A percentile compares a stretch with the other conserved stretches of the same genome.
Conservation (phyloP, 2,113 vertebrate genomes). For the Brachypodius melanocephalos region DNA sequence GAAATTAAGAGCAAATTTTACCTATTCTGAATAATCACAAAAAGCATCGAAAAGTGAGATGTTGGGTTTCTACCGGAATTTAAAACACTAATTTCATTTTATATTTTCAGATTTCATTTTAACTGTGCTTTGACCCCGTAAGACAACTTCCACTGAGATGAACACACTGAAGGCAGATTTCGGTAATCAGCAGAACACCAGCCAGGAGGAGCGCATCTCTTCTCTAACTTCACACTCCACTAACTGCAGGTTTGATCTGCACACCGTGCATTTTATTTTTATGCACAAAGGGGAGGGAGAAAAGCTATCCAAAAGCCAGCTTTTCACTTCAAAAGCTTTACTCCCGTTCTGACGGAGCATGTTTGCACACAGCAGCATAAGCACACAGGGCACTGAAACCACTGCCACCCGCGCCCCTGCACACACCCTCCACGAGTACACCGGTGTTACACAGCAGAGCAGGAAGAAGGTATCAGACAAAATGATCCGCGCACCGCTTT, state of each 20-base stretch:
- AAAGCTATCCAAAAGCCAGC: not conserved
- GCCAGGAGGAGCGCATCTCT: accelerated
- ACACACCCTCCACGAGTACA: not conserved
- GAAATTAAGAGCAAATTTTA: not conserved
- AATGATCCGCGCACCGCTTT: accelerated
- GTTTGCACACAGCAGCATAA: accelerated
- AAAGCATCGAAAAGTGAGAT: not conserved
- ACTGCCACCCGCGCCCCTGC: accelerated
- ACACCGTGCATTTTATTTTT: not conserved
- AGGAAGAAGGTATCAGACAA: accelerated
- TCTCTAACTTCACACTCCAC: not conserved
- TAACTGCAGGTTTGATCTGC: not conserved
- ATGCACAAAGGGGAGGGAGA: accelerated
- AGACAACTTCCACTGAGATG: not conserved
- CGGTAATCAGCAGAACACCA: not conserved
- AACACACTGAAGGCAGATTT: not conserved
- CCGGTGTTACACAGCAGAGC: not conserved
- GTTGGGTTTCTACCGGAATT: not conserved
- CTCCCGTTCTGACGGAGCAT: accelerated
- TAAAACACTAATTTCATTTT: not conserved
- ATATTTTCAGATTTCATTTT: not conserved
- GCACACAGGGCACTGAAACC: not conserved
- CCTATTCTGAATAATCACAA: not conserved
- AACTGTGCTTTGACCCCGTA: accelerated
- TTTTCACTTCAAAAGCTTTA: not conserved